Evolutionary conservation across 2,113 vertebrate genomes (phyloP), one percentile per base, ranked within the genome.

Genomic region (Vulpes lagopus): DNA sequence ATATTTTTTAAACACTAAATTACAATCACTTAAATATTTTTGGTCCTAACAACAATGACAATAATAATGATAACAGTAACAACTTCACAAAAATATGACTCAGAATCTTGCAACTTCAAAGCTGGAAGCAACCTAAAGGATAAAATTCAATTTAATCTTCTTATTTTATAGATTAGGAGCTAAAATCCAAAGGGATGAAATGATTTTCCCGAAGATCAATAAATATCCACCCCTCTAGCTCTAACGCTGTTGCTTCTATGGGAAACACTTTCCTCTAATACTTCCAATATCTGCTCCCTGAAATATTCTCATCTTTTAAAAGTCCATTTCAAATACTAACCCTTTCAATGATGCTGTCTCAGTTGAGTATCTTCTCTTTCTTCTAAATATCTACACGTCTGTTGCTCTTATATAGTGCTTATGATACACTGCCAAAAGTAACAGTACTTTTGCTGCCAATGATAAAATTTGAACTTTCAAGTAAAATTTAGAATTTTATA

Each of bases 1-100:
- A 53, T 73, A 84, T 94, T 92, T 93, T 97, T 71, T 2, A 25
- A 67, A 93, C 9, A 88, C 49, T 92, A 71, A 73, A 78, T 94
- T 91, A 85, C 0, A 89, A 80, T 38, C 27, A 90, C 11, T 65
- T 91, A 91, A 89, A 88, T 91, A 94, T 67, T 69, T 95, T 62
- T 38, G 35, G 22, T 90, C 57, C 91, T 78, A 80, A 92, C n/a
- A 89, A 67, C 2, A 78, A 59, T 8, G 60, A 82, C 17, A 73
- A 32, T 67, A 62, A 76, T 69, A 59, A 84, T 5, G 49, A 67
- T 38, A 27, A 82, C 11, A 32, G 53, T 3, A 51, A 43, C 12
- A 74, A 92, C 4, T 81, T 93, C 79, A 84, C 15, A 88, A 69
- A 96, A 91, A 53, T 53, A 93, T 4, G 84, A 89, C 16, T 86